These are phyloP conservation scores for Megalops atlanticus DNA, from an alignment of 2,113 vertebrate genomes.

Conservation along the genomic window DNA sequence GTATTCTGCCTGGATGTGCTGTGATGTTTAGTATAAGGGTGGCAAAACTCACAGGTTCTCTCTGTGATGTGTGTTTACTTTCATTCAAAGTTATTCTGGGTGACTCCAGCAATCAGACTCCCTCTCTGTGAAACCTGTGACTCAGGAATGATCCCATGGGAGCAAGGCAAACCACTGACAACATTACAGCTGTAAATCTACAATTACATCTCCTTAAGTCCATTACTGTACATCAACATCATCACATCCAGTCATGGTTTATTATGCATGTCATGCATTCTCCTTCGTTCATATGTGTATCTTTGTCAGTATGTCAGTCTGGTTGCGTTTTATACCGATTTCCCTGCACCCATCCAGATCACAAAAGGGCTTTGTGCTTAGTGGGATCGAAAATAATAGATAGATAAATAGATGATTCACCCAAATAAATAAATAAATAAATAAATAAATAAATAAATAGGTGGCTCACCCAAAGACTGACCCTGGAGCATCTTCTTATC, in stretches of 20 bases:
- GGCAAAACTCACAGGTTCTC: background rate
- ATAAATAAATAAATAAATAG: too few species aligned
- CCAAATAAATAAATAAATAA: too few species aligned
- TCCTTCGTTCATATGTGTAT: background rate
- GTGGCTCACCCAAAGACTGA: background rate
- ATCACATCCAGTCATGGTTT: background rate
- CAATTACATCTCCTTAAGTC: background rate
- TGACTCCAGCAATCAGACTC: background rate
- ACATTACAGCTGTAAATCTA: background rate
- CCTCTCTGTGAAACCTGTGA: background rate
- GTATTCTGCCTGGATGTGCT: background rate
- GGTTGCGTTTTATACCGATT: constrained; percentile 11
- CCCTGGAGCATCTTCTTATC: constrained; percentile 3
- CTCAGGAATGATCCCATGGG: background rate
- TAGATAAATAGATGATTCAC: too few species aligned
- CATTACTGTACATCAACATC: background rate
- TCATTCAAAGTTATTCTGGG: background rate
- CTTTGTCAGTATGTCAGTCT: background rate
- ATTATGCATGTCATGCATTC: background rate
- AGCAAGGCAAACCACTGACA: background rate
- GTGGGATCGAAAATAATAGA: constrained; percentile 2
- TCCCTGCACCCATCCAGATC: background rate
- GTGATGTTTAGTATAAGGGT: background rate
- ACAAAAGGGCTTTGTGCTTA: background rate
- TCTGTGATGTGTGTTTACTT: background rate